These are phyloP conservation scores for Passer domesticus DNA, from an alignment of 2,113 vertebrate genomes.

Conservation along the genomic window DNA sequence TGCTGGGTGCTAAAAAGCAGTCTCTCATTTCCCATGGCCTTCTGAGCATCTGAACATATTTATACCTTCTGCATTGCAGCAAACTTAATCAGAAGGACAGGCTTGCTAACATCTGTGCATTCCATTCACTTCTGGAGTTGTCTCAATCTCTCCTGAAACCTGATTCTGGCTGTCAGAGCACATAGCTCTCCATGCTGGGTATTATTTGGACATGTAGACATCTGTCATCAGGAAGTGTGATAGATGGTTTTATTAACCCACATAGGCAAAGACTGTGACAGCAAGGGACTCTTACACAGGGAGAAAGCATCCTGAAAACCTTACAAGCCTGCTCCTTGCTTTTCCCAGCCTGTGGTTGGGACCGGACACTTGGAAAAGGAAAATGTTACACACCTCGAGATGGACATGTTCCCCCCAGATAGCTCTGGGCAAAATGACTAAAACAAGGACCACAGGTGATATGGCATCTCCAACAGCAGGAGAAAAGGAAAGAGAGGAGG, in stretches of 20 bases:
- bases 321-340: neutral
- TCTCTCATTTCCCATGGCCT: slow-evolving; percentile 45
- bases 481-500: neutral
- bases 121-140: slow-evolving; percentile 66
- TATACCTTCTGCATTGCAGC: slow-evolving; percentile 71
- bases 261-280: slow-evolving; percentile 62
- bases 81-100: slow-evolving; percentile 69
- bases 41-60: slow-evolving; percentile 60
- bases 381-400: neutral
- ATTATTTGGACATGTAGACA: slow-evolving; percentile 74
- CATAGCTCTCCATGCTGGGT: slow-evolving; percentile 44
- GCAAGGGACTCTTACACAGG: slow-evolving; percentile 43
- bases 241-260: slow-evolving; percentile 78
- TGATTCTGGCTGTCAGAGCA: slow-evolving; percentile 58
- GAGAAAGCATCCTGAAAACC: slow-evolving; percentile 42
- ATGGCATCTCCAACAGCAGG: neutral
- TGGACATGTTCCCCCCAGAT: fast-evolving
- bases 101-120: slow-evolving; percentile 71
- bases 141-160: slow-evolving; percentile 65
- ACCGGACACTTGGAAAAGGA: neutral
- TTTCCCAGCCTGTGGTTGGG: neutral
- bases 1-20: slow-evolving; percentile 33
- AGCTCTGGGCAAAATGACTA: neutral
- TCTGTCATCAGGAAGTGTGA: slow-evolving; percentile 72
- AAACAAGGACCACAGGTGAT: neutral